phyloP scores from a whole-genome alignment of 92 coral and sea anemone species.

The Montipora capitata region DNA sequence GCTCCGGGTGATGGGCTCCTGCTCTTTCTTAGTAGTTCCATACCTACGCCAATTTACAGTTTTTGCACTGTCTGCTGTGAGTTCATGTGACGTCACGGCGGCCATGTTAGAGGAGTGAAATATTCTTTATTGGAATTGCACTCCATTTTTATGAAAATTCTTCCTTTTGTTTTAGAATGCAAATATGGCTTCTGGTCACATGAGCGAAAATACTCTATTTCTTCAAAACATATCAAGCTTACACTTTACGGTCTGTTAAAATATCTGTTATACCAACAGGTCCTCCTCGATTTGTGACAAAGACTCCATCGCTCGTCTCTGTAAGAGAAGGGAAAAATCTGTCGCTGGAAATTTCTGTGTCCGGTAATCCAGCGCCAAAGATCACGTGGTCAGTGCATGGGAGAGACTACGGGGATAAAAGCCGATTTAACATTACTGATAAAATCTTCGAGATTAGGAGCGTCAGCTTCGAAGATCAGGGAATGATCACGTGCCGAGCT shows the following conservation, averaged over 20 bases:
- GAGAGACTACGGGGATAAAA: neutral
- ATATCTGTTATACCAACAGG: slow-evolving; percentile 2
- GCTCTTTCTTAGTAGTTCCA: no score
- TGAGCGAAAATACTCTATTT: no score
- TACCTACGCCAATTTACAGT: no score
- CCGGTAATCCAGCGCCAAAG: slow-evolving; percentile 59
- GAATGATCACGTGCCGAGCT: slow-evolving; percentile 39
- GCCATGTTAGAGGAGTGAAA: no score
- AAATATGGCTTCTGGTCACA: neutral
- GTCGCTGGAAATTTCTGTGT: slow-evolving; percentile 21
- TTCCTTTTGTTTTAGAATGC: neutral
- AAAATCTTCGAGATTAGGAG: slow-evolving; percentile 33
- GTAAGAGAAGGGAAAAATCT: slow-evolving; percentile 48
- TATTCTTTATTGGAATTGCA: no score
- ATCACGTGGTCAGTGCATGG: slow-evolving; percentile 48
- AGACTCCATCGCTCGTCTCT: slow-evolving; percentile 30
- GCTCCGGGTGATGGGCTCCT: no score
- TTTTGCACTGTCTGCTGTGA: no score
- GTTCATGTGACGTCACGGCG: no score
- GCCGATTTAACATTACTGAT: neutral
- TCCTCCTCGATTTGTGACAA: slow-evolving; percentile 39
- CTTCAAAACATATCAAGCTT: no score
- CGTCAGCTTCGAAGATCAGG: slow-evolving; percentile 44
- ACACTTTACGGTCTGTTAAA: no score
- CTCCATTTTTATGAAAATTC: no score